Percentiles rank a stretch among this genome's conserved stretches.
Conservation (phyloP, 2,113 vertebrate species). For the Xiphias gladius region DNA sequence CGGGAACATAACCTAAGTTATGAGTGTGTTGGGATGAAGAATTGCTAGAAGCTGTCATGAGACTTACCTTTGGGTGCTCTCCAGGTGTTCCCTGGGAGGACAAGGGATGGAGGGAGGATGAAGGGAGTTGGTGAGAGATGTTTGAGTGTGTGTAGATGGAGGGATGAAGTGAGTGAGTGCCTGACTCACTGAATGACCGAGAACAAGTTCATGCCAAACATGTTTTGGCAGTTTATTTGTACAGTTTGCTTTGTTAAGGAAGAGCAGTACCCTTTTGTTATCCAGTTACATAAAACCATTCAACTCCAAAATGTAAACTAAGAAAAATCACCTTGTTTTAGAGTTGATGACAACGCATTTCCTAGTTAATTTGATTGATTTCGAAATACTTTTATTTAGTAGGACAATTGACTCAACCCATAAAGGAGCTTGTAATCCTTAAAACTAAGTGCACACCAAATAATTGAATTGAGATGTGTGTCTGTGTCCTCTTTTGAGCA, state of each 20-base stretch:
- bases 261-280: not conserved
- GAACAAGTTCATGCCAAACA: not conserved
- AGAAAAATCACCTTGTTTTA: not conserved
- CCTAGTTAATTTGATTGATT: not conserved
- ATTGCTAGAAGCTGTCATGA: conserved; percentile 19
- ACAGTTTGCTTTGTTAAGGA: not conserved
- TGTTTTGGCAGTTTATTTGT: not conserved
- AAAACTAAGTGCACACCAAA: too few relatives aligned
- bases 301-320: not conserved
- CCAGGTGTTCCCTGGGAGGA: conserved; percentile 33
- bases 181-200: not conserved
- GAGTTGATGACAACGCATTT: not conserved
- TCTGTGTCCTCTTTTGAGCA: too few relatives aligned
- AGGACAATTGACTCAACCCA: too few relatives aligned
- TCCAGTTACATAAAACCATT: not conserved
- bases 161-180: not conserved
- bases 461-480: too few relatives aligned
- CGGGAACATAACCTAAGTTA: conserved; percentile 39
- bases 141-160: not conserved
- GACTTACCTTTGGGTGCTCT: conserved; percentile 33
- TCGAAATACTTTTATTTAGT: too few relatives aligned
- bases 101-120: not conserved
- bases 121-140: conserved; percentile 5
- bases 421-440: too few relatives aligned
- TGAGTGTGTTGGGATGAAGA: conserved; percentile 41